These are phyloP conservation scores for Athripsodes cinereus DNA, from an alignment of 2,888 invertebrate species.

Conservation along the genomic window DNA sequence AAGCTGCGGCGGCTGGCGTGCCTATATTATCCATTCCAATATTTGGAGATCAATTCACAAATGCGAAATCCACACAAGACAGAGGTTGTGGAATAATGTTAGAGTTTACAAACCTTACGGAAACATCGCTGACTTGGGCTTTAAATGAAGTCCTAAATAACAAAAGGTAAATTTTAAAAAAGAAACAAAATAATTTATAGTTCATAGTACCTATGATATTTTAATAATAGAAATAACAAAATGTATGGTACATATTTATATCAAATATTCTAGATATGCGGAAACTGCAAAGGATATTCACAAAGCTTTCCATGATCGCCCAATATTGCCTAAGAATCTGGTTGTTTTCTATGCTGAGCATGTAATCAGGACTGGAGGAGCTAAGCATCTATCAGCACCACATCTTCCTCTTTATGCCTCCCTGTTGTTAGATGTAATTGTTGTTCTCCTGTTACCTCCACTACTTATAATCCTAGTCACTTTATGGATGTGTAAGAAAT, in stretches of 20 bases:
- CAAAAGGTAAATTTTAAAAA: too few relatives aligned
- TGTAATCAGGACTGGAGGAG: constrained; percentile 3
- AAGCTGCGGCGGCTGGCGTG: constrained; percentile 42
- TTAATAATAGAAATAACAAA: too few relatives aligned
- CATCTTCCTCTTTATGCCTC: not conserved
- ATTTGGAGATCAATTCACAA: constrained; percentile 31
- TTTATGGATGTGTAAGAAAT: not conserved
- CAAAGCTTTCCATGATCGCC: not conserved
- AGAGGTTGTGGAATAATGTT: constrained; percentile 30
- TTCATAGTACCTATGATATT: too few relatives aligned
- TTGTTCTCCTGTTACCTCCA: not conserved
- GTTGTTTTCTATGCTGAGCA: constrained; percentile 1
- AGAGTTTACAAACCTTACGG: constrained; percentile 31
- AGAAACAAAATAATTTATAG: too few relatives aligned
- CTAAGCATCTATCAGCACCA: constrained; percentile 1
- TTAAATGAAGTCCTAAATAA: constrained; percentile 30
- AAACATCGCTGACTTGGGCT: constrained; percentile 29
- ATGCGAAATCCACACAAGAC: constrained; percentile 30
- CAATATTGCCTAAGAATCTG: not conserved
- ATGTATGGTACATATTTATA: too few relatives aligned
- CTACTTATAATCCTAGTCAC: not conserved
- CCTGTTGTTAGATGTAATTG: not conserved
- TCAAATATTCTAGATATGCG: not conserved
- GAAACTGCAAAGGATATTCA: not conserved
- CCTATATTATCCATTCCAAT: constrained; percentile 35